Evolutionary conservation across 1,140 invertebrate genomes (phyloP), one percentile per base, ranked within the genome.

Genomic region (Centruroides sculpturatus): DNA sequence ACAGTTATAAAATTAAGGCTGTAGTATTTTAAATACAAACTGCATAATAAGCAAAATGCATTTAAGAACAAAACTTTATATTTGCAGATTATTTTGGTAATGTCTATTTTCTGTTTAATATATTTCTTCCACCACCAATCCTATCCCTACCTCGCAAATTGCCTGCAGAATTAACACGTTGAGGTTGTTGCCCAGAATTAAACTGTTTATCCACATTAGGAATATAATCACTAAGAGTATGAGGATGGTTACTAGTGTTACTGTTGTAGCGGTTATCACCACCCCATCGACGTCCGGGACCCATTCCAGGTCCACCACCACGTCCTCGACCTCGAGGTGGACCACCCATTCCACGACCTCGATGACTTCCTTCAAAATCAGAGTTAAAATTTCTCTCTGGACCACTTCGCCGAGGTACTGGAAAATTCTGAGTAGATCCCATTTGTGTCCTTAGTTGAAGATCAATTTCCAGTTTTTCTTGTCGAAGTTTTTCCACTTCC

Each of bases 391-490:
- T n/a, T 49, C 60, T 57, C 4, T 58, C 59, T 35, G 36, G 58
- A 11, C 56, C 61, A 41, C 66, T 55, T 23, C 65, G n/a, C 12
- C 62, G 51, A 46, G 52, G 13, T 12, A 60, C 10, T 34, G 64
- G 59, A 70, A 55, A 58, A 35, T 55, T 62, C n/a, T 55, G 56
- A 48, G 68, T 13, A 66, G 78, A 73, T 67, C 83, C 82, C 59
- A 87, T 82, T 72, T 92, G 85, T 75, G 81, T 89, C 71, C 89
- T 81, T 69, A 97, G 75, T 75, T 96, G 89, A 74, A 92, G 88
- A 76, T 96, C 92, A 65, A 97, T 95, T 79, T 94, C 90, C 72
- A 86, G 74, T 80, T 96, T 96, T 74, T 95, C 90, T 79, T 90
- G 87, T 59, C 92, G 81, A 68, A 97, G 77, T 74, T 89, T 85